Conservation (phyloP, 1,140 invertebrate species). For the Pogonomyrmex barbatus region DNA sequence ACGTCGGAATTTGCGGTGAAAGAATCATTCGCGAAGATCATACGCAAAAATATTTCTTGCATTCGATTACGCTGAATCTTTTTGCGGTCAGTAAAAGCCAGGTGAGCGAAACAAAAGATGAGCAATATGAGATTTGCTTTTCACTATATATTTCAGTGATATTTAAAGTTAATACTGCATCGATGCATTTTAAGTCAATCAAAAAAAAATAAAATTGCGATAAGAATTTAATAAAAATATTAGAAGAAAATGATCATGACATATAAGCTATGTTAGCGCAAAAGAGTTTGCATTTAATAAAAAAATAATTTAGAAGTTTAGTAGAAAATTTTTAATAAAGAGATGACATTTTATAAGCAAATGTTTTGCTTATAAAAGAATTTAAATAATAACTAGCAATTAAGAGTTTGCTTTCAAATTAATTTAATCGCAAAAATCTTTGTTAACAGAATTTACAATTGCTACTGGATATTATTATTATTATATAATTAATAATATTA, state of each 20-base stretch:
- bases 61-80: slow-evolving; percentile 15
- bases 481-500: too few relatives aligned
- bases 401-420: background rate
- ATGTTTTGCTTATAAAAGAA: background rate
- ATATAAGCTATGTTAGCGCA: background rate
- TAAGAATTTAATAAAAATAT: background rate
- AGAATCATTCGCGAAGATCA: slow-evolving; percentile 30
- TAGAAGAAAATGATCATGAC: background rate
- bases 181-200: background rate
- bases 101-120: background rate
- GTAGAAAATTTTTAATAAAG: background rate
- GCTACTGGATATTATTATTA: too few relatives aligned
- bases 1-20: slow-evolving; percentile 68
- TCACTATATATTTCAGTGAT: background rate
- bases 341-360: background rate
- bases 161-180: background rate
- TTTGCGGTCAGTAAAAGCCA: slow-evolving; percentile 15
- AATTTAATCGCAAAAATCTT: background rate
- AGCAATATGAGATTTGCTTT: background rate
- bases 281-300: too few relatives aligned
- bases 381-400: background rate
- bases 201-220: background rate
- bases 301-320: too few relatives aligned
- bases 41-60: slow-evolving; percentile 16
- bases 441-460: background rate